Base-by-base conservation (phyloP, 2,888 invertebrate species). In the Erebia epiphron region DNA sequence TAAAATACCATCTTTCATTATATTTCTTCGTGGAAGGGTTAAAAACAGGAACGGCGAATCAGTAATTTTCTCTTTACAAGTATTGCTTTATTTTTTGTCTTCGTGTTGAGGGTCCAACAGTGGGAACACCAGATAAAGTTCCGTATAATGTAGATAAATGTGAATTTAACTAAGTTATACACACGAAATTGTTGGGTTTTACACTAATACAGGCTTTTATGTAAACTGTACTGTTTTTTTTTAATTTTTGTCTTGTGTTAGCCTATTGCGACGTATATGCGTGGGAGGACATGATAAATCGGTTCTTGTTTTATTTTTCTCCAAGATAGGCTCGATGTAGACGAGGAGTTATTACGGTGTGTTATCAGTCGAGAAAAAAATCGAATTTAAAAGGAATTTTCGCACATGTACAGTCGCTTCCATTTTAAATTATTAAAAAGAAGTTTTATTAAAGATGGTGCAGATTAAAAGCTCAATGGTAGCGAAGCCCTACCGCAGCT, bases 121-220 rank as follows among this genome's bases (percentile, higher is more conserved):
- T 84, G 69, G 80, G 68, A 68, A 69, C 66, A 69, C 90, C 92
- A 91, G 92, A 92, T 91, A 87, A 89, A 91, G 93, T 90, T 91
- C 90, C 89, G 85, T 86, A 85, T 86, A 84, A 85, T 92, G 92
- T 92, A 92, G 92, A 92, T 92, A 92, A 62, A 90, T 93, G 92
- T 93, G 92, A 92, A 93, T 92, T 92, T 89, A 85, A 87, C 87
- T 91, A 92, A 91, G 91, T 92, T 91, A 91, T 91, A 90, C 86
- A 85, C 86, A 85, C 86, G 85, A 84, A 88, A 90, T 92, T 92
- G 91, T 93, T 93, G 93, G 88, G 91, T 92, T 91, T 93, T 93
- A 92, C 92, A 91, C 87, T 87, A 62, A 86, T 86, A 87, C 85
- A 85, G 84, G 84, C 83, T 86, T 73, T 73, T 67, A 71, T 68